Conservation (phyloP, 1,140 invertebrate genomes). For the Drosophila triauraria region DNA sequence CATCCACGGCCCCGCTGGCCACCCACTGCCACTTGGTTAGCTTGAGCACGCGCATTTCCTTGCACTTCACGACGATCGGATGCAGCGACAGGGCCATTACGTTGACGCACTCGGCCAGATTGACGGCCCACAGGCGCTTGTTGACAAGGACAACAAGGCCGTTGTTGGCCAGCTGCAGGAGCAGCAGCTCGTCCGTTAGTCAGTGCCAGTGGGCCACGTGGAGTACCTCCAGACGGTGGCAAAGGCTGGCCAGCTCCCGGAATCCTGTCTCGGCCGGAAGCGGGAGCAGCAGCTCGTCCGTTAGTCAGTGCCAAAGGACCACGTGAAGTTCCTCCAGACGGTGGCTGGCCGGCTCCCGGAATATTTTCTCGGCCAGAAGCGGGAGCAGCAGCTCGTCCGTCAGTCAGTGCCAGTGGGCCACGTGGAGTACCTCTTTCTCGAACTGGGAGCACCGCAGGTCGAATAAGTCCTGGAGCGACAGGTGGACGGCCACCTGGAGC, state of each 20-base stretch:
- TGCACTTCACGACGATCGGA: constrained; percentile 86
- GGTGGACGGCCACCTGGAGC: constrained; percentile 83
- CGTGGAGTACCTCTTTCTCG: constrained; percentile 84
- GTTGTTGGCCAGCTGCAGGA: constrained; percentile 72
- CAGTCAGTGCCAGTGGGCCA: constrained; percentile 85
- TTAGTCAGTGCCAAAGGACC: constrained; percentile 85
- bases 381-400: constrained; percentile 85
- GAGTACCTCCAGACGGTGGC: constrained; percentile 85
- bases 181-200: constrained; percentile 85
- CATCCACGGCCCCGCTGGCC: constrained; percentile 87
- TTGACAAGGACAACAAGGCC: constrained; percentile 18
- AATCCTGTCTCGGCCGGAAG: constrained; percentile 65
- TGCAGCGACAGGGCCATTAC: constrained; percentile 86
- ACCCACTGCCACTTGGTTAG: constrained; percentile 86
- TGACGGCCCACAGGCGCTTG: constrained; percentile 85
- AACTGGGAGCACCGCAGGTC: constrained; percentile 86
- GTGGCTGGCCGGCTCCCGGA: constrained; percentile 85
- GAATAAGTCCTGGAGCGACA: constrained; percentile 86
- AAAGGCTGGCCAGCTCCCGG: constrained; percentile 85
- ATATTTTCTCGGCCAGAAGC: constrained; percentile 57
- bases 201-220: constrained; percentile 86
- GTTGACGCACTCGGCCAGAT: constrained; percentile 86
- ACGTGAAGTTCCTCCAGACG: constrained; percentile 86
- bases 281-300: constrained; percentile 84
- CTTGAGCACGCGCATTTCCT: constrained; percentile 86